Conservation (phyloP, 2,113 vertebrate genomes). For the Entomyzon cyanotis region DNA sequence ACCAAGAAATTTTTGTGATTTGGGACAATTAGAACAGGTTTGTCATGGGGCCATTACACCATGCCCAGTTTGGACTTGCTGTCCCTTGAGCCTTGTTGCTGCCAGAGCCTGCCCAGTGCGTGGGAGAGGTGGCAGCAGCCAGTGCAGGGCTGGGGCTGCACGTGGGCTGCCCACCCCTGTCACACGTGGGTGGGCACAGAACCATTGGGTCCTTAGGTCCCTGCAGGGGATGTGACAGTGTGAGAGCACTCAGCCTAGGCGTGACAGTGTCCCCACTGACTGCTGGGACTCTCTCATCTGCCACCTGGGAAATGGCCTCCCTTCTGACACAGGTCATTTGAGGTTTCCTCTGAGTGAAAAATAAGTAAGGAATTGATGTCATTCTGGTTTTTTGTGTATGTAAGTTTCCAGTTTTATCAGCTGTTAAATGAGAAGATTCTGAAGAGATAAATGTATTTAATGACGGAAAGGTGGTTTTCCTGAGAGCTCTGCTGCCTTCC, state of each 20-base stretch:
- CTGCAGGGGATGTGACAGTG: fast-evolving
- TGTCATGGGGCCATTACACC: neutral
- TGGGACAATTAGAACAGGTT: neutral
- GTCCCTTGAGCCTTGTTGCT: neutral
- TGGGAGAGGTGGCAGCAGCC: neutral
- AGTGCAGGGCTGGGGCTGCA: neutral
- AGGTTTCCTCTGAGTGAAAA: neutral
- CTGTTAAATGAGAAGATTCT: neutral
- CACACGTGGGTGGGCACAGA: fast-evolving
- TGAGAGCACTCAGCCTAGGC: neutral
- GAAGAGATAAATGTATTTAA: neutral
- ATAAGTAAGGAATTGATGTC: neutral
- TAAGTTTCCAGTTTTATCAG: neutral
- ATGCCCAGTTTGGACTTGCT: neutral
- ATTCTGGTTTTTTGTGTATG: fast-evolving
- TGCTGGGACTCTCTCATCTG: neutral
- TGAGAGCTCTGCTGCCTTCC: neutral
- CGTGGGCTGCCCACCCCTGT: fast-evolving
- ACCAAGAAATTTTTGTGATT: neutral
- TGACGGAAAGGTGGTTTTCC: neutral
- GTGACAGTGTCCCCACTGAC: neutral
- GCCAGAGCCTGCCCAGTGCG: neutral
- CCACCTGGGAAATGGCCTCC: neutral
- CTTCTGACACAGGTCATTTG: neutral
- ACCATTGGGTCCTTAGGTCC: fast-evolving